phyloP scores from a whole-genome alignment of 2,113 vertebrate genomes.

The Microcebus griseorufus region DNA sequence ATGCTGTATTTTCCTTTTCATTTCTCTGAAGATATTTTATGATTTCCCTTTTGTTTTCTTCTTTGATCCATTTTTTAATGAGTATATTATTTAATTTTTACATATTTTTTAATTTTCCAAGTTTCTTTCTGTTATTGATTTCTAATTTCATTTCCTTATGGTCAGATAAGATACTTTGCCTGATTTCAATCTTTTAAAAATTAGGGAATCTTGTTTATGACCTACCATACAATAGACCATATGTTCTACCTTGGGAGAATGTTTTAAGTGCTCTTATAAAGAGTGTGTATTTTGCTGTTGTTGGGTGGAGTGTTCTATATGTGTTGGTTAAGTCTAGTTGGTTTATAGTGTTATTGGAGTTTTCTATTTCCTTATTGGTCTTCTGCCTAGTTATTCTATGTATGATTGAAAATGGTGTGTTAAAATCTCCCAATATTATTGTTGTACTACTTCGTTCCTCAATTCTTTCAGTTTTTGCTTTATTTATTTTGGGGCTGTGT shows the following conservation, averaged over 20 bases:
- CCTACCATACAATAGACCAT: neutral
- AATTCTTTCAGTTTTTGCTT: neutral
- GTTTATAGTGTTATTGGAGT: neutral
- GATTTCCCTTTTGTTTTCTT: neutral
- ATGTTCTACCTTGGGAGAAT: neutral
- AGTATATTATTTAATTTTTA: neutral
- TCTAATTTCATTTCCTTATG: neutral
- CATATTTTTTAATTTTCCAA: neutral
- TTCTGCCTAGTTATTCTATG: neutral
- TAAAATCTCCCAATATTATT: neutral
- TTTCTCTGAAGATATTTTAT: neutral
- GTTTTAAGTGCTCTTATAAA: neutral
- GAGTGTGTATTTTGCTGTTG: neutral
- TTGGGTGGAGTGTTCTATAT: neutral
- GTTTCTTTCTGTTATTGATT: neutral
- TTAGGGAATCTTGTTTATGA: neutral
- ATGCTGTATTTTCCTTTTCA: neutral
- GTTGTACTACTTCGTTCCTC: neutral
- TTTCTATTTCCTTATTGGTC: neutral
- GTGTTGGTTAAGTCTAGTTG: neutral
- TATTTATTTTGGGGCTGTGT: neutral
- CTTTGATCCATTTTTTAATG: neutral
- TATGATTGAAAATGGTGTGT: neutral
- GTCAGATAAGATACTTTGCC: neutral
- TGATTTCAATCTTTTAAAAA: neutral